phyloP scores from a whole-genome alignment of 1,140 invertebrate species.

The Scylla paramamosain region DNA sequence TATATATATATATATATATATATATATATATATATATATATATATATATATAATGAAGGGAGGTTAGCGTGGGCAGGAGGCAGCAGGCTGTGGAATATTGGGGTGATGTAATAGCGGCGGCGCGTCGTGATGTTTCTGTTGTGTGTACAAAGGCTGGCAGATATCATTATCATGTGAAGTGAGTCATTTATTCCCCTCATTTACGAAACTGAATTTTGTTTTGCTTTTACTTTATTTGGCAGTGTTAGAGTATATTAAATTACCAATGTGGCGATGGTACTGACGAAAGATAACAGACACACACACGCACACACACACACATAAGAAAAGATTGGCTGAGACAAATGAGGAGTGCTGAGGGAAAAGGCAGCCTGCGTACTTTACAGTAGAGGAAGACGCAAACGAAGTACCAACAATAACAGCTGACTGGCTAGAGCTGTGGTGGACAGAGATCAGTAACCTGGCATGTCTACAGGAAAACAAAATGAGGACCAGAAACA shows the following conservation, averaged over 20 bases:
- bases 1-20: constrained; percentile 56
- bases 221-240: too few relatives aligned
- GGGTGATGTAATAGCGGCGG: not conserved
- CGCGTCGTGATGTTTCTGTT: not conserved
- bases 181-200: too few relatives aligned
- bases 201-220: too few relatives aligned
- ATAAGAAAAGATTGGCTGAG: not conserved
- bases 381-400: too few relatives aligned
- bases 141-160: too few relatives aligned
- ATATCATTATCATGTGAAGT: too few relatives aligned
- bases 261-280: not conserved
- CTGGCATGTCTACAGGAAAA: too few relatives aligned
- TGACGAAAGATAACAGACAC: not conserved
- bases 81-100: not conserved
- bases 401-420: too few relatives aligned
- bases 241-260: not conserved
- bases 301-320: not conserved
- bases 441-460: too few relatives aligned
- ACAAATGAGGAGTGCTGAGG: not conserved
- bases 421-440: too few relatives aligned
- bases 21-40: constrained; percentile 59
- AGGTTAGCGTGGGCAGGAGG: too few relatives aligned
- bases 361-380: not conserved
- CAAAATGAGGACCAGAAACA: too few relatives aligned
- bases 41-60: not conserved